A percentile compares a stretch with the other conserved stretches of the same genome.
Evolutionary conservation across 2,797 vertebrate genomes (phyloP).

Genomic region (Masticophis lateralis): DNA sequence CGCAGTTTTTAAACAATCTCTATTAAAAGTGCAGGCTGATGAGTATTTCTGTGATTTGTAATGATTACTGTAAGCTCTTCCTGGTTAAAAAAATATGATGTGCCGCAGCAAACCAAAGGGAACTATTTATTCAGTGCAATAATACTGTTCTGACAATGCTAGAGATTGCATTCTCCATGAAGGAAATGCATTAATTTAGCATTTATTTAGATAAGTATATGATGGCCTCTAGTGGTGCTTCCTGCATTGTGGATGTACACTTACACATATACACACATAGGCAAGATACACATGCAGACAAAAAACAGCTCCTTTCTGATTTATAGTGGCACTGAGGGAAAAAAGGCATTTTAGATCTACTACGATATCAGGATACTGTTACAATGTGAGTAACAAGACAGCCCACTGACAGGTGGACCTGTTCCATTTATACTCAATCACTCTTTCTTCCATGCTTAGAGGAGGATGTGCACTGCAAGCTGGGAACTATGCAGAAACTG

Average conservation of each 20-base stretch:
- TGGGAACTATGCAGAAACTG: constrained; percentile 27
- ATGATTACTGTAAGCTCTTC: not conserved
- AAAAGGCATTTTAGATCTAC: constrained; percentile 28
- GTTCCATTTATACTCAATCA: not conserved
- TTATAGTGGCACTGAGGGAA: constrained; percentile 32
- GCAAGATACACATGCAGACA: not conserved
- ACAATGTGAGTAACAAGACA: constrained; percentile 48
- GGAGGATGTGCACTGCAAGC: fast-evolving
- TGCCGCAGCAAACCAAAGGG: not conserved
- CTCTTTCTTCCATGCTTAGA: not conserved
- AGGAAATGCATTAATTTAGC: constrained; percentile 21
- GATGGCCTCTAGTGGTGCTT: constrained; percentile 51
- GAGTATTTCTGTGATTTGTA: not conserved
- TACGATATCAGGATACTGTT: constrained; percentile 38
- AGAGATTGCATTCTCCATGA: not conserved
- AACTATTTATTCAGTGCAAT: not conserved
- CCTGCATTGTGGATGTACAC: constrained; percentile 8
- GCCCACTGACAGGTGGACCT: constrained; percentile 41
- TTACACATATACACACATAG: not conserved
- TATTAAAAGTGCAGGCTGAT: not conserved
- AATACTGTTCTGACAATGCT: not conserved
- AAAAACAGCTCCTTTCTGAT: constrained; percentile 13
- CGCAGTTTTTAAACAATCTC: not conserved
- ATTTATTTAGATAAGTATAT: constrained; percentile 49
- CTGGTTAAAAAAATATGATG: not conserved